Evolutionary conservation across 2,797 vertebrate species (phyloP).

Genomic region (Neosilurus hyrtlii): DNA sequence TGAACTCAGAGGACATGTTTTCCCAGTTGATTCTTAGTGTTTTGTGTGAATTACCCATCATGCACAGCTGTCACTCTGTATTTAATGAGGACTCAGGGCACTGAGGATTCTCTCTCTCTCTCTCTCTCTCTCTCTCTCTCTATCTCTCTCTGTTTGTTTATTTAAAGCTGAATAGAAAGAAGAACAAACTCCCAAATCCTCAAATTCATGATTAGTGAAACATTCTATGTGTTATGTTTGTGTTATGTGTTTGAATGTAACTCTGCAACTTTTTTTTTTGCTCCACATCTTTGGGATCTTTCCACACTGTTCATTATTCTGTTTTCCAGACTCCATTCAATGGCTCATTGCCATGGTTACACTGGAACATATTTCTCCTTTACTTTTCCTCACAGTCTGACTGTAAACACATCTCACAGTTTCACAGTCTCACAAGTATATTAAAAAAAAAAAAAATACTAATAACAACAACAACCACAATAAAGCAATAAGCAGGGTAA

Average conservation of each 20-base stretch:
- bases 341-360: not conserved
- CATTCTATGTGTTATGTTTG: not conserved
- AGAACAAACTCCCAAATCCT: not conserved
- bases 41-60: conserved; percentile 11
- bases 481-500: not conserved
- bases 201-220: not conserved
- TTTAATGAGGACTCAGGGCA: not conserved
- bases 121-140: not conserved
- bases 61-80: conserved; percentile 7
- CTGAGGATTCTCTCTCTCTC: not conserved
- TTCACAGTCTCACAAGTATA: no score
- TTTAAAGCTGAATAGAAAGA: not conserved
- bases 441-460: no score
- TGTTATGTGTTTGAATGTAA: not conserved
- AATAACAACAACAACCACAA: not conserved
- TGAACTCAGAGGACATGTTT: no score
- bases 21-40: not conserved
- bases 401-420: no score
- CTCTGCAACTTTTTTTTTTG: not conserved
- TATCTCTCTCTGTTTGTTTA: not conserved
- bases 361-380: not conserved
- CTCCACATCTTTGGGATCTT: not conserved
- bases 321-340: not conserved
- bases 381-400: not conserved
- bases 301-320: not conserved